Evolutionary conservation across 2,797 vertebrate genomes (phyloP), one percentile per base, ranked within the genome.

Genomic region (Pseudomugil gertrudae): DNA sequence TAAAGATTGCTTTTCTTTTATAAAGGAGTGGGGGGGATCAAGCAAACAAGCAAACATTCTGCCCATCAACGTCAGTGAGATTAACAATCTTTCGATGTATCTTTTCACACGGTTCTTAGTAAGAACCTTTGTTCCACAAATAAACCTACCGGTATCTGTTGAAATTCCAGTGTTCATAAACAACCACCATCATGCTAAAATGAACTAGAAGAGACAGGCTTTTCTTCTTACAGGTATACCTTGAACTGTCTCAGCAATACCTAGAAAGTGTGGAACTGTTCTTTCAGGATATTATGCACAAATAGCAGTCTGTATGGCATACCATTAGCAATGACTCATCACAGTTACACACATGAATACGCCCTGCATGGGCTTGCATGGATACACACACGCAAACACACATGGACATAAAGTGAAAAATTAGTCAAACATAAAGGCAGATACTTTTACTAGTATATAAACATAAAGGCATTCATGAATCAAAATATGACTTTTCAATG

Each of bases 291-390:
- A 78, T 80, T 64, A 81, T 83, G 75, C 72, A 84, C 79, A 84
- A 85, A 82, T 81, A 52, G 66, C 84, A 82, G 72, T 30, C 66
- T 83, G 84, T 82, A 81, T 84, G 74, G 19, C 79, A 89, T 85
- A 88, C 80, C 83, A 88, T 88, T 79, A 79, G 64, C 63, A 61
- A 24, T 91, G 90, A 89, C 76, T 90, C 90, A 91, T 78, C 74
- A 60, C 65, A 57, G 75, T 83, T 79, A 64, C 79, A 72, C 85
- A 87, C 79, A 76, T 76, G 75, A 85, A 80, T 59, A 72, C 75
- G 76, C 73, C 68, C 64, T 63, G 45, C 73, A 80, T 64, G 76
- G 61, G 71, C 63, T 69, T 63, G 70, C 63, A 78, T 63, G 38
- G 68, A 72, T 66, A 79, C n/a, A n/a, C n/a, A n/a, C n/a, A 32